A percentile compares a stretch with the other conserved stretches of the same genome.
phyloP scores from a whole-genome alignment of 2,113 vertebrate species.

The Nesospiza acunhae region DNA sequence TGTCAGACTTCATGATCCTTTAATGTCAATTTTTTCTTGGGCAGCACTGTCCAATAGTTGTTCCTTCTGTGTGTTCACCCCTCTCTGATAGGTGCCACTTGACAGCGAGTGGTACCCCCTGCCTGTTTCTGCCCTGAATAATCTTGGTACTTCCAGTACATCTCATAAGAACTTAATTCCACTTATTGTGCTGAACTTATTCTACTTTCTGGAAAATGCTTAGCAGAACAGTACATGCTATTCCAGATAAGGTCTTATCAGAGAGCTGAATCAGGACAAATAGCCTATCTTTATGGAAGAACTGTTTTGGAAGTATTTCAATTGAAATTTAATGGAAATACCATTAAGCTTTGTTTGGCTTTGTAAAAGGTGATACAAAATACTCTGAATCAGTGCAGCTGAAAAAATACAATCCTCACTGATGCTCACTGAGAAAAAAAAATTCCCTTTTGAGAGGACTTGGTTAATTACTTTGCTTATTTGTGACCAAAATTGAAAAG shows the following conservation, averaged over 20 bases:
- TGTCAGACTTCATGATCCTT: background rate
- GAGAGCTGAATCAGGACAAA: slow-evolving; percentile 63
- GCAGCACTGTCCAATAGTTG: background rate
- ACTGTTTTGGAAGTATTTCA: slow-evolving; percentile 65
- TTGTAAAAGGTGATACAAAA: slow-evolving; percentile 65
- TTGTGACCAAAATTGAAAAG: slow-evolving; percentile 52
- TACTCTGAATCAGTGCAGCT: slow-evolving; percentile 43
- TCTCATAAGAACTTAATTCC: slow-evolving; percentile 28
- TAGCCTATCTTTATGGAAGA: slow-evolving; percentile 64
- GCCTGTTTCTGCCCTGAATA: background rate
- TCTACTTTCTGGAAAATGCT: slow-evolving; percentile 58
- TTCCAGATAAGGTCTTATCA: slow-evolving; percentile 65
- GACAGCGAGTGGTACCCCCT: background rate
- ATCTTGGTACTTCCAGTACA: background rate
- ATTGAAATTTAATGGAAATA: slow-evolving; percentile 64
- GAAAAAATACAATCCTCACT: slow-evolving; percentile 61
- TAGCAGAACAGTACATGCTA: slow-evolving; percentile 58
- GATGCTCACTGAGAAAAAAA: slow-evolving; percentile 11
- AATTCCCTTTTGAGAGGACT: background rate
- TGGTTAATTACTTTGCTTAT: slow-evolving; percentile 55
- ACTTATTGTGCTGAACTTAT: background rate
- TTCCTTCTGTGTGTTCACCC: background rate
- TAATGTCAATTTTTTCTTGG: background rate
- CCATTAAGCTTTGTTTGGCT: slow-evolving; percentile 68
- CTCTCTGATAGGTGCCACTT: background rate